Percentiles rank a stretch among this genome's conserved stretches.
phyloP scores from a whole-genome alignment of 2,113 vertebrate species.

The Melanocharis versteri region DNA sequence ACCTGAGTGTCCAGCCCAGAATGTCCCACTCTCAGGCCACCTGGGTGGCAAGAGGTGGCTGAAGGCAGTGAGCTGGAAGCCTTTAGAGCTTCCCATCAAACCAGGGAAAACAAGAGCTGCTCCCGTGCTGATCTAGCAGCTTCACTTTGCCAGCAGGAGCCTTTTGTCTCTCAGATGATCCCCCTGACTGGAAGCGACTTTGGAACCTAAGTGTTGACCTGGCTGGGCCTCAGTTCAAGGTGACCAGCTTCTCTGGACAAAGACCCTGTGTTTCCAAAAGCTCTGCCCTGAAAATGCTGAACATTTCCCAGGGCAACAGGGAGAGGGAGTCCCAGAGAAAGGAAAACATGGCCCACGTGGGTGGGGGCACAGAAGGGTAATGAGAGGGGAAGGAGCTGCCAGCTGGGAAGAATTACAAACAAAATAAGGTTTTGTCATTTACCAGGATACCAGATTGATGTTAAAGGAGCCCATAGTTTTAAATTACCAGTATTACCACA shows the following conservation, averaged over 20 bases:
- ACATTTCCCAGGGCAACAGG: not conserved
- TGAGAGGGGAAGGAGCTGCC: not conserved
- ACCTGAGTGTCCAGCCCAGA: not conserved
- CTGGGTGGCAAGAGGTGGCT: not conserved
- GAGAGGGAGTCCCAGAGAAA: not conserved
- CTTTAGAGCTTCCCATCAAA: not conserved
- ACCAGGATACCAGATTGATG: not conserved
- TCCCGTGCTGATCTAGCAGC: not conserved
- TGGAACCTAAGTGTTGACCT: not conserved
- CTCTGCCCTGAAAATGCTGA: not conserved
- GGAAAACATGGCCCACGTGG: not conserved
- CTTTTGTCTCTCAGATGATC: not conserved
- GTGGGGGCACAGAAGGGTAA: not conserved
- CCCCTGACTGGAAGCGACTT: not conserved
- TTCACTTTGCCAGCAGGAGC: not conserved
- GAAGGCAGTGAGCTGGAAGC: not conserved
- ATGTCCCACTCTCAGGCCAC: not conserved
- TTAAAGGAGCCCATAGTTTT: not conserved
- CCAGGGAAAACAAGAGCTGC: not conserved
- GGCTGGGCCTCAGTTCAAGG: not conserved
- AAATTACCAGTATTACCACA: not conserved
- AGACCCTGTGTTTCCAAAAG: not conserved
- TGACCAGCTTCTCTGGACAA: not conserved
- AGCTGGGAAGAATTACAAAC: not conserved
- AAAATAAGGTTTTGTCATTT: not conserved